Evolutionary conservation across 1,140 invertebrate species (phyloP), one percentile per base, ranked within the genome.

Genomic region (Drosophila gunungcola): DNA sequence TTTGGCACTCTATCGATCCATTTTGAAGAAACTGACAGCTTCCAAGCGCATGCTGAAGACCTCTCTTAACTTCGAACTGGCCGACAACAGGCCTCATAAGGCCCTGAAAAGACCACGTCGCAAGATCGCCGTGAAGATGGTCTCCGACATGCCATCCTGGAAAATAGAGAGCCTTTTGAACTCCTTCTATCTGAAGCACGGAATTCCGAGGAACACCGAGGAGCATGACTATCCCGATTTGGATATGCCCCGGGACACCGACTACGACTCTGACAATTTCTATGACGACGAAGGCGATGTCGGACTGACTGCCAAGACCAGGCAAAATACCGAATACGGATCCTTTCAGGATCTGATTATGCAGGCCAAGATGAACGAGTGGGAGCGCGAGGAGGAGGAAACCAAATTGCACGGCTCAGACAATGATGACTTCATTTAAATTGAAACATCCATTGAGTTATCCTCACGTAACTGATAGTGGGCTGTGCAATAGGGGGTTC

Each of bases 61-160:
- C 2, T 85, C 88, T 0, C 52, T 91, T 4, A 88, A 85, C 21
- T 88, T 91, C 11, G 89, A 91, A 41, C 42, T 91, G 29, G 76
- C 65, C 25, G 80, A 91, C 27, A 73, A 91, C 21, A 73, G 54
- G 38, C 49, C 83, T 3, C 27, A 36, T 4, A 85, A 85, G 21
- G 41, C 76, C 2, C 42, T 78, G 7, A 91, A 85, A 13, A 76
- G 89, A 25, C 42, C 73, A 2, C 83, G 84, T 1, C 70, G 89
- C 1, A 91, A 89, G 67, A 91, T 91, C 21, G 81, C 84, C 21
- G 78, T 91, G 1, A 85, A 75, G 56, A 91, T 91, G 89, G 84
- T 91, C 9, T 90, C 89, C 6, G 89, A 91, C 39, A 74, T 91
- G 70, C 82, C 89, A 5, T 75, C 84, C 2, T 74, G 90, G 41